These are phyloP conservation scores for Cyprinodon tularosa DNA, from an alignment of 2,113 vertebrate genomes.

Conservation along the genomic window DNA sequence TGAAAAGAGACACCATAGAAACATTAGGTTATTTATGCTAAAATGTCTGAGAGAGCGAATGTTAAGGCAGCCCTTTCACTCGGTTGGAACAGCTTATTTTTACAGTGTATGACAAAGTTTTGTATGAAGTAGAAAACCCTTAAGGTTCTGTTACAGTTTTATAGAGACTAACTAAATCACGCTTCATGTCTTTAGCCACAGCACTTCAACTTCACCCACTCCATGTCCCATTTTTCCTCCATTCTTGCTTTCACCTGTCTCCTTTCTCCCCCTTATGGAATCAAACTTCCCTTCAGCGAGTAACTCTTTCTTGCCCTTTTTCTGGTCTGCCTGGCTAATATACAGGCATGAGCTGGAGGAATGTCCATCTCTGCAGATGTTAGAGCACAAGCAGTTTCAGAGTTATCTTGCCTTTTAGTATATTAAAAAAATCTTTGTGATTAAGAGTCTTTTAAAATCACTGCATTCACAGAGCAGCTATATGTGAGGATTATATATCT, in stretches of 20 bases:
- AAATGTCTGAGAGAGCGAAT: background rate
- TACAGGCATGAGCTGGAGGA: conserved; percentile 51
- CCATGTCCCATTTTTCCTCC: conserved; percentile 63
- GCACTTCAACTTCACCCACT: conserved; percentile 48
- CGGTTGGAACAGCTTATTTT: background rate
- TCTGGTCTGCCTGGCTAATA: conserved; percentile 57
- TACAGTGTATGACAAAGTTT: background rate
- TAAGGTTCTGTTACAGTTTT: conserved; percentile 36
- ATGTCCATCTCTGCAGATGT: conserved; percentile 45
- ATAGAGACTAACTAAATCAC: conserved; percentile 43
- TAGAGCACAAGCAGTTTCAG: conserved; percentile 37
- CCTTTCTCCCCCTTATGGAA: conserved; percentile 58
- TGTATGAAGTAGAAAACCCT: conserved; percentile 5
- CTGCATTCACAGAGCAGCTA: conserved; percentile 4
- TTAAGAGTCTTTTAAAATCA: background rate
- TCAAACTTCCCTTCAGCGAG: conserved; percentile 65
- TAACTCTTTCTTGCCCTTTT: conserved; percentile 54
- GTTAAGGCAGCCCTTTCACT: background rate
- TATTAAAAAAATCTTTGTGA: conserved; percentile 25
- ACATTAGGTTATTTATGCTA: background rate
- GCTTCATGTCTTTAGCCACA: conserved; percentile 57
- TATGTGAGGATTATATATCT: background rate
- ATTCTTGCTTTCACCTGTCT: conserved; percentile 67
- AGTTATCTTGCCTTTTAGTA: conserved; percentile 33
- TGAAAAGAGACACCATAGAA: background rate